Base-by-base conservation (phyloP, 2,113 vertebrate genomes). In the Halichoeres trimaculatus region DNA sequence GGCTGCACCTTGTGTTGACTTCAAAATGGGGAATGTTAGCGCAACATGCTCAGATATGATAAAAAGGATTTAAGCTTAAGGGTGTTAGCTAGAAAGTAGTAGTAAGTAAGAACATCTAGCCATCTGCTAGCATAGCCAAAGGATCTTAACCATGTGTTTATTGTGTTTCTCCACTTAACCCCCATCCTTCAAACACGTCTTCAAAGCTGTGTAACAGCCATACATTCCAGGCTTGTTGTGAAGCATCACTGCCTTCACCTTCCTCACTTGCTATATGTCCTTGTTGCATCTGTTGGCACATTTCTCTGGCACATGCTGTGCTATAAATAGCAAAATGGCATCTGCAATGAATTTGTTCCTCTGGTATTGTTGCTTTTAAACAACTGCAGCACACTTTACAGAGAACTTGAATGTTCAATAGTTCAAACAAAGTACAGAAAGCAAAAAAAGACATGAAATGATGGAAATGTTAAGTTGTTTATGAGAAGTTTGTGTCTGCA, bases 281-380 rank as follows among this genome's bases (percentile, higher is more conserved):
- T 74, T 72, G 75, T 76, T 72, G 76, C 83, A 84, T 85, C 69
- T 73, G 78, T 73, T 80, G 71, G 64, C 72, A 83, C 60, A 54
- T 66, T 79, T 81, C 74, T 69, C 38, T 63, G 47, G 50, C 83
- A 75, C 71, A 73, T 64, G 35, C 59, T 54, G 63, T 36, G 74
- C 80, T 90, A 88, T 86, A 86, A 88, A 89, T 90, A 88, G 72
- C 62, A 40, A 66, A 61, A 2, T 59, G 61, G 35, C 54, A 82
- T 85, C 64, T 76, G 65, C 61, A 57, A 53, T 58, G 60, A 74
- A 68, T 70, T 52, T 72, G 53, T 14, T 45, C 14, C 61, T 60
- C 51, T 78, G 30, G 30, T 50, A 40, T 3, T 34, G 10, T 7
- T 8, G 43, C 57, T 52, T 68, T 71, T 35, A 47, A 81, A 54